Percentiles rank a stretch among this genome's conserved stretches.
phyloP scores from a whole-genome alignment of 35 echinoderm and acorn worm species.

The Lytechinus variegatus region DNA sequence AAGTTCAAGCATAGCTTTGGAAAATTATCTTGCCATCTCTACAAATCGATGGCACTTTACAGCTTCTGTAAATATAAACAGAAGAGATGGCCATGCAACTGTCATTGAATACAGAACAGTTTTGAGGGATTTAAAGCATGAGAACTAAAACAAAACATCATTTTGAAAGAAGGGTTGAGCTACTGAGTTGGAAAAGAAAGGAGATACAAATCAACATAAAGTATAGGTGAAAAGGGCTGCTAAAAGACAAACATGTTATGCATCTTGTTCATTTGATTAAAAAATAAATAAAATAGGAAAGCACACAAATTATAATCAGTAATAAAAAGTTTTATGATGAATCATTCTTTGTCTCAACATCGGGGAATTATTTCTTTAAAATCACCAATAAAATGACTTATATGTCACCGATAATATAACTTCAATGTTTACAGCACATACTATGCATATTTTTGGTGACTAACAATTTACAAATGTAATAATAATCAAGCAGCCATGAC shows the following conservation, averaged over 20 bases:
- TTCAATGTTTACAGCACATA: neutral
- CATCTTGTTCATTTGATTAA: neutral
- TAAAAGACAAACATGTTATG: neutral
- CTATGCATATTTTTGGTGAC: neutral
- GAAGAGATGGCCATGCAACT: too few relatives aligned
- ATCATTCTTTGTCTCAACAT: neutral
- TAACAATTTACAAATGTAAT: neutral
- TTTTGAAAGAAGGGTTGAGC: neutral
- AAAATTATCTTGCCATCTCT: too few relatives aligned
- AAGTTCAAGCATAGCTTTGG: too few relatives aligned
- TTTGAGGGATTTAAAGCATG: neutral
- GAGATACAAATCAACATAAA: neutral
- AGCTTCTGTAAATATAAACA: too few relatives aligned
- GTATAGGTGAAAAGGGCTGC: neutral
- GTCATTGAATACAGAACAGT: too few relatives aligned
- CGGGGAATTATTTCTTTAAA: neutral
- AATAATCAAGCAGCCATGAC: neutral
- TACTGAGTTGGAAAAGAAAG: neutral
- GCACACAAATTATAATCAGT: too few relatives aligned
- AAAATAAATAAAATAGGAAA: neutral
- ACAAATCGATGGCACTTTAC: too few relatives aligned
- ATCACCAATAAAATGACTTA: neutral
- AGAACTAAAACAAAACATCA: neutral
- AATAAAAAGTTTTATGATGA: neutral
- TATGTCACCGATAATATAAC: neutral